Conservation (phyloP, 2,113 vertebrate genomes). For the Tympanuchus pallidicinctus region DNA sequence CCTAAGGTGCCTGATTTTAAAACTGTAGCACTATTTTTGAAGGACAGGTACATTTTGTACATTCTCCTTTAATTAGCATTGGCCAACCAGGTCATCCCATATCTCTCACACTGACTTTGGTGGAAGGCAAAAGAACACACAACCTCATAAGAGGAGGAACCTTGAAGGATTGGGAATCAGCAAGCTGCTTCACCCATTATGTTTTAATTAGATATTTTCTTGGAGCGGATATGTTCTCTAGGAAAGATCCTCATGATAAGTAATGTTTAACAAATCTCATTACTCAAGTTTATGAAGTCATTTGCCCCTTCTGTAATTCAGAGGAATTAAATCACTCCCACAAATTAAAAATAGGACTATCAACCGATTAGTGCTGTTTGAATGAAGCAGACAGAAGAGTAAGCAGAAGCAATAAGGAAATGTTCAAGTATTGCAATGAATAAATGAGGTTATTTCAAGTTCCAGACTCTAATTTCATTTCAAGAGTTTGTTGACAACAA, state of each 20-base stretch:
- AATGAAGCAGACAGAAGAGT: neutral
- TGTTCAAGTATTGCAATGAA: neutral
- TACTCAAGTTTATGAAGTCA: conserved; percentile 7
- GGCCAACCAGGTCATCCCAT: neutral
- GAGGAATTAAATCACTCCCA: conserved; percentile 8
- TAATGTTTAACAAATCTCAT: conserved; percentile 25
- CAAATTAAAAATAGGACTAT: conserved; percentile 39
- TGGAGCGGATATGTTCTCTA: neutral
- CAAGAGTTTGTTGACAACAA: neutral
- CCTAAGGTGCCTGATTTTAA: neutral
- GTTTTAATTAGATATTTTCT: conserved; percentile 15
- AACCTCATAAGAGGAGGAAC: neutral
- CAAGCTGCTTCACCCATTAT: neutral
- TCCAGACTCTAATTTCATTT: neutral
- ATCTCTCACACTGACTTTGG: neutral
- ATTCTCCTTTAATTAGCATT: neutral
- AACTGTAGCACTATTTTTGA: neutral
- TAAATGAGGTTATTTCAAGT: neutral
- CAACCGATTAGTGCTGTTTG: neutral
- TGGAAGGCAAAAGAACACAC: neutral
- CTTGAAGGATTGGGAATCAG: neutral
- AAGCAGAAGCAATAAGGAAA: neutral
- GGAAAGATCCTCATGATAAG: conserved; percentile 4
- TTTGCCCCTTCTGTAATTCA: conserved; percentile 29
- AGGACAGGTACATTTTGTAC: neutral